phyloP scores from a whole-genome alignment of 2,888 invertebrate genomes.

The Drosophila siamana region DNA sequence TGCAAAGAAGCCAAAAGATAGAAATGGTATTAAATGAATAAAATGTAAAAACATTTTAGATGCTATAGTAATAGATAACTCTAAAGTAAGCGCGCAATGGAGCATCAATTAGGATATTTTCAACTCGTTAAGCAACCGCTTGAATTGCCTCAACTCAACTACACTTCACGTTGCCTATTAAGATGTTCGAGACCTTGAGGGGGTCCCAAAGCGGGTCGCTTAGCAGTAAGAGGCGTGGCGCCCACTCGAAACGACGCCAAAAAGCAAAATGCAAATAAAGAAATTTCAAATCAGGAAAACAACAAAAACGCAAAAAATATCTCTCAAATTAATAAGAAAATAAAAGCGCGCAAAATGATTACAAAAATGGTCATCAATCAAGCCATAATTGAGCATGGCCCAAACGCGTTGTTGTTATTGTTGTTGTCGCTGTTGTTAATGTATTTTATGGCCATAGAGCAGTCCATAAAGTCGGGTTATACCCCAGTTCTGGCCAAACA shows the following conservation, averaged over 20 bases:
- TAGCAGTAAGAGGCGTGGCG: neutral
- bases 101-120: too few relatives aligned
- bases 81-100: too few relatives aligned
- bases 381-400: constrained; percentile 33
- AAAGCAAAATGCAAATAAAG: constrained; percentile 35
- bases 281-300: constrained; percentile 41
- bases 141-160: neutral
- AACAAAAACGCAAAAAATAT: neutral
- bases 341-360: constrained; percentile 25
- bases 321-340: constrained; percentile 21
- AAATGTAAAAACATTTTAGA: too few relatives aligned
- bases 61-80: too few relatives aligned
- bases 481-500: constrained; percentile 8
- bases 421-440: constrained; percentile 25
- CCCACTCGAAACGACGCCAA: constrained; percentile 7
- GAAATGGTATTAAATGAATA: neutral
- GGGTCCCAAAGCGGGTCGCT: neutral
- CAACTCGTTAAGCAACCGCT: too few relatives aligned
- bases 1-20: constrained; percentile 33
- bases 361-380: constrained; percentile 57
- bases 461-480: constrained; percentile 19
- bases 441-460: constrained; percentile 11
- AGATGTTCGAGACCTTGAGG: constrained; percentile 22
- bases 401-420: constrained; percentile 25
- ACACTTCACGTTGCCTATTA: neutral